phyloP scores from a whole-genome alignment of 2,113 vertebrate species.

The Nannobrachium achirus region DNA sequence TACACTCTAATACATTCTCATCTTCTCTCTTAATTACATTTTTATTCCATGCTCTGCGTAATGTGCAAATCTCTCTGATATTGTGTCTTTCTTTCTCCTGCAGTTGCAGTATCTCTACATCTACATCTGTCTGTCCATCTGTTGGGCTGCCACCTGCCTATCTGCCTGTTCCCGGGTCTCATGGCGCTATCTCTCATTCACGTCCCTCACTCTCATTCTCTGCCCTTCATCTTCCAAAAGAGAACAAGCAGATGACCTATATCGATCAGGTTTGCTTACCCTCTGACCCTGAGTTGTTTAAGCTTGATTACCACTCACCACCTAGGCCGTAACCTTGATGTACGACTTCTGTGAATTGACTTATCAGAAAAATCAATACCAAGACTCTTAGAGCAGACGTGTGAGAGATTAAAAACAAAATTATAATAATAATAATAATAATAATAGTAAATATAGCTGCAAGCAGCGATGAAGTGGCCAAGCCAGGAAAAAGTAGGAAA shows the following conservation, averaged over 20 bases:
- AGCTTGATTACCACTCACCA: conserved; percentile 20
- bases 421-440: no score
- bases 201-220: background rate
- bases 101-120: background rate
- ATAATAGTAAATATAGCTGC: no score
- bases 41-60: conserved; percentile 27
- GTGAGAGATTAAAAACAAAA: no score
- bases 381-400: background rate
- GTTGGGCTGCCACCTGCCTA: conserved; percentile 6
- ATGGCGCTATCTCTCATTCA: background rate
- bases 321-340: conserved; percentile 1
- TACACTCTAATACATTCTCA: background rate
- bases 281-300: conserved; percentile 12
- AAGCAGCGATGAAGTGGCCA: no score
- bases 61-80: no score
- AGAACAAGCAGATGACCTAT: background rate
- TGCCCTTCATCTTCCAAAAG: background rate
- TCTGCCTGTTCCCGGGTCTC: no score
- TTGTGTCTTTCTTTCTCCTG: background rate
- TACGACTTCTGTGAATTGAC: background rate
- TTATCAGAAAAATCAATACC: background rate
- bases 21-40: conserved; percentile 4
- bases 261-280: conserved; percentile 32
- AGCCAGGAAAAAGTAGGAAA: no score
- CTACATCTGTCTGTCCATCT: conserved; percentile 14